Conservation (phyloP, 2,113 vertebrate genomes). For the Nothobranchius furzeri region DNA sequence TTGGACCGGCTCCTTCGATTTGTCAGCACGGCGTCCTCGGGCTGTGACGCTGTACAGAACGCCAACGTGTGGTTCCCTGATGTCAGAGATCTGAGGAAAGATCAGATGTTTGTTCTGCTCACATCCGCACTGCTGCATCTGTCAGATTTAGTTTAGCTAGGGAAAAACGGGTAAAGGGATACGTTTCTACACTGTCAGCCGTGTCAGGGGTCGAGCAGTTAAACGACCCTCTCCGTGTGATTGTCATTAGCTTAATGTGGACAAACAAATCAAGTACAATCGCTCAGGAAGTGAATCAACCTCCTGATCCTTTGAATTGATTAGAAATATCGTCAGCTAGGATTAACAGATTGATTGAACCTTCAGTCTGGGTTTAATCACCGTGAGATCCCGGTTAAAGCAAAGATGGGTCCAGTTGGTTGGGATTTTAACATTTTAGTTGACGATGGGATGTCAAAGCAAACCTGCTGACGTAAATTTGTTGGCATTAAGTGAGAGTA, state of each 20-base stretch:
- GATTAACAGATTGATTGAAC: neutral
- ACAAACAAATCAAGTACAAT: constrained; percentile 24
- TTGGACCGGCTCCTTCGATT: constrained; percentile 38
- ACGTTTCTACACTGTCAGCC: constrained; percentile 6
- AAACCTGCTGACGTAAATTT: no score
- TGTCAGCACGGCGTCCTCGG: constrained; percentile 45
- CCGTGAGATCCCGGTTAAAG: no score
- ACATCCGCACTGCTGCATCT: neutral
- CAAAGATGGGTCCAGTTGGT: neutral
- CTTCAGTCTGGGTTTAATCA: constrained; percentile 8
- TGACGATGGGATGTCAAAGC: no score
- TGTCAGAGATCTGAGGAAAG: constrained; percentile 26
- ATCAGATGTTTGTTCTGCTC: constrained; percentile 29
- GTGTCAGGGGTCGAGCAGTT: constrained; percentile 37
- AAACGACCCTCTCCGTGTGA: constrained; percentile 16
- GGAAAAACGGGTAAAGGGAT: no score
- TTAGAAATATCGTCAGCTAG: constrained; percentile 8
- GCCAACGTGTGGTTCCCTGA: constrained; percentile 57
- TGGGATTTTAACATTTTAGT: no score
- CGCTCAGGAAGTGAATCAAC: constrained; percentile 15
- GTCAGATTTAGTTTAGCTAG: neutral
- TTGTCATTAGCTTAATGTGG: constrained; percentile 48
- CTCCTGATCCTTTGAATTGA: constrained; percentile 25
- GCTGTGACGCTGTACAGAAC: constrained; percentile 56
- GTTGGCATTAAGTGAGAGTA: no score